Conservation (phyloP, 1,140 invertebrate genomes). For the Cydia pomonella region DNA sequence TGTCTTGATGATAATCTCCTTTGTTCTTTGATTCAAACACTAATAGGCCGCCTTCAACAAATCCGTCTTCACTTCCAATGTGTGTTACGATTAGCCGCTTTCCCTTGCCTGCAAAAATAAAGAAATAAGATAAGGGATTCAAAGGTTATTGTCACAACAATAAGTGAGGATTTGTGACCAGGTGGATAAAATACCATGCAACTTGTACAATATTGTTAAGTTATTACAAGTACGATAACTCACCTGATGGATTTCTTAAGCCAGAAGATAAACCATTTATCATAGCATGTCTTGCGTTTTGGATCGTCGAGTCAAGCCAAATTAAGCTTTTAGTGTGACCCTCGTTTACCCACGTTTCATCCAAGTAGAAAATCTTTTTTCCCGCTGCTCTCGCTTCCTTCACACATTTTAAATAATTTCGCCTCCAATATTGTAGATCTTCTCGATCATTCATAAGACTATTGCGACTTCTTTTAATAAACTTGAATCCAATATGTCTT, state of each 20-base stretch:
- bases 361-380: neutral
- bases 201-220: no score
- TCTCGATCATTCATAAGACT: neutral
- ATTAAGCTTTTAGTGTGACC: neutral
- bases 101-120: no score
- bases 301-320: neutral
- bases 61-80: no score
- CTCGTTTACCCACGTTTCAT: neutral
- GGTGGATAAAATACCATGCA: no score
- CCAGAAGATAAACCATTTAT: neutral
- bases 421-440: neutral
- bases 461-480: neutral
- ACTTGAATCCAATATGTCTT: neutral
- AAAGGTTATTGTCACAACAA: no score
- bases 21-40: neutral
- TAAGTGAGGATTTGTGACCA: no score
- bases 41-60: no score
- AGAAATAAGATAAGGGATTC: no score
- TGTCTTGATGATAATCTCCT: neutral
- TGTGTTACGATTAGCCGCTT: no score
- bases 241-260: conserved; percentile 1
- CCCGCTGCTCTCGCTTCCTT: neutral
- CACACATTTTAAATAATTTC: neutral
- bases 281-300: neutral
- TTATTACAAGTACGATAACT: neutral